Evolutionary conservation across 1,140 invertebrate genomes (phyloP).

Genomic region (Chlorops oryzae): DNA sequence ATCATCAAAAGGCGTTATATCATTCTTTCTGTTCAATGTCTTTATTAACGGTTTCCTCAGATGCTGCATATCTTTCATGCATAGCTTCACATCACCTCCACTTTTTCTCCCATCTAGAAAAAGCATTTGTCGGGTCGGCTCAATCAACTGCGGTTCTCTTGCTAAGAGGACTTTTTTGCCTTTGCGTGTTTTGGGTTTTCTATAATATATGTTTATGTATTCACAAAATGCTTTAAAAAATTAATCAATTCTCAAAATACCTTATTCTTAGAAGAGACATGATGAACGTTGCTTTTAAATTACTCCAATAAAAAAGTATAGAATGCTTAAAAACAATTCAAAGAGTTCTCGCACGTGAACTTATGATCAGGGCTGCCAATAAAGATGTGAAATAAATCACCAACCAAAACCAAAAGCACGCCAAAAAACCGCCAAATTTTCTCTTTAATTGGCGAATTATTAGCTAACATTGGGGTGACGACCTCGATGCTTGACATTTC

Average conservation of each 20-base stretch:
- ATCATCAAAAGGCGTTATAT: conserved; percentile 83
- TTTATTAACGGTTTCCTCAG: conserved; percentile 81
- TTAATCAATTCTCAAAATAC: conserved; percentile 15
- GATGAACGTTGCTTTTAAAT: too few species aligned
- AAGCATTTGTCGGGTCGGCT: conserved; percentile 79
- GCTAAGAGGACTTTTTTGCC: conserved; percentile 79
- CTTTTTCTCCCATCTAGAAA: conserved; percentile 83
- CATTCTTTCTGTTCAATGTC: conserved; percentile 74
- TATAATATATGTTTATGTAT: conserved; percentile 12
- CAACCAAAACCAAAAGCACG: too few species aligned
- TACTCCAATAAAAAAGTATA: too few species aligned
- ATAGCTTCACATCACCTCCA: conserved; percentile 64
- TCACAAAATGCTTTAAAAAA: background rate
- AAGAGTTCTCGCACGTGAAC: too few species aligned
- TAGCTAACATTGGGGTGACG: too few species aligned
- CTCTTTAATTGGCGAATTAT: too few species aligned
- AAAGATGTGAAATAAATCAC: too few species aligned
- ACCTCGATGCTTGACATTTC: too few species aligned
- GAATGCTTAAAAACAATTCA: too few species aligned
- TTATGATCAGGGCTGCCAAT: too few species aligned
- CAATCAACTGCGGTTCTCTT: conserved; percentile 80
- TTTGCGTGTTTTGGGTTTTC: conserved; percentile 80
- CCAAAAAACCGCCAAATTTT: too few species aligned
- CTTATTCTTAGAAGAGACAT: conserved; percentile 43
- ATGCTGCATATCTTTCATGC: conserved; percentile 82